A percentile compares a stretch with the other conserved stretches of the same genome.
These are phyloP conservation scores for Parotocinclus haroldoi DNA, from an alignment of 2,797 vertebrate genomes.

Conservation along the genomic window DNA sequence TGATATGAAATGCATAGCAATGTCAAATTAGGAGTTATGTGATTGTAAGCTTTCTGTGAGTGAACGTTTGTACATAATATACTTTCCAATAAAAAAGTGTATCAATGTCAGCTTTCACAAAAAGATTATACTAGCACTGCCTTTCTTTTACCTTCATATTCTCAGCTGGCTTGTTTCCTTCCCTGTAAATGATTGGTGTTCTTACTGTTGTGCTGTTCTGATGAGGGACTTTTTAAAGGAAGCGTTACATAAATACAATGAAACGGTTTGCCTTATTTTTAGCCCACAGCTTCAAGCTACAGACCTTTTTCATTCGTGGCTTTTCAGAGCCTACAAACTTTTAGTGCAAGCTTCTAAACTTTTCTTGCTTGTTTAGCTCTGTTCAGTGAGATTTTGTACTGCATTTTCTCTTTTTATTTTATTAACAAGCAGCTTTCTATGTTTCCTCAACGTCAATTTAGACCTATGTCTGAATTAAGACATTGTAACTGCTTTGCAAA, in stretches of 20 bases:
- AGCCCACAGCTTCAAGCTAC: constrained; percentile 40
- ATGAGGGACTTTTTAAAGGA: constrained; percentile 52
- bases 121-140: not conserved
- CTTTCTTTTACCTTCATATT: not conserved
- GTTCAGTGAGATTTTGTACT: constrained; percentile 17
- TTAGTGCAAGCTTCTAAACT: constrained; percentile 36
- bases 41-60: not conserved
- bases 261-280: constrained; percentile 47
- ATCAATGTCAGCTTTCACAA: constrained; percentile 2
- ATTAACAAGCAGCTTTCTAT: not conserved
- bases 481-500: constrained; percentile 10
- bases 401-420: constrained; percentile 12
- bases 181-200: constrained; percentile 29
- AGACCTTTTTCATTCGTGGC: constrained; percentile 47
- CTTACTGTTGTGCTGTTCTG: constrained; percentile 33
- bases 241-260: constrained; percentile 55
- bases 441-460: constrained; percentile 2
- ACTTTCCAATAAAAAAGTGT: not conserved
- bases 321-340: constrained; percentile 46
- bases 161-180: constrained; percentile 20
- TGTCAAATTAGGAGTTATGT: too few relatives aligned
- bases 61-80: not conserved
- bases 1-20: too few relatives aligned
- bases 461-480: not conserved
- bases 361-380: constrained; percentile 23